Evolutionary conservation across 2,797 vertebrate genomes (phyloP), one percentile per base, ranked within the genome.

Genomic region (Cossypha heuglini): DNA sequence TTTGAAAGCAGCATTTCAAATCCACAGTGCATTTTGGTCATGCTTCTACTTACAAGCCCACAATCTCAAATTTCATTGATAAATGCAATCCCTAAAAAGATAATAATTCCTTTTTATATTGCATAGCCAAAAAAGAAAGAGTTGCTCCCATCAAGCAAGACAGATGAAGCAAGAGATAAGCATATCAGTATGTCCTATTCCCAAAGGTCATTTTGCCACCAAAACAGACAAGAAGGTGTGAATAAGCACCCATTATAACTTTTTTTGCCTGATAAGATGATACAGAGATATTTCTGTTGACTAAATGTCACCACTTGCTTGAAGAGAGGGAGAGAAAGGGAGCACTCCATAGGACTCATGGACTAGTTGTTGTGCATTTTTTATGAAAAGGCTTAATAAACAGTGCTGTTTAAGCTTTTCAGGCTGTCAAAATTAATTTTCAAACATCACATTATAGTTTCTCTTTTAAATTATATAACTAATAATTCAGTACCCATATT

Each of bases 341-440:
- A 58, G 14, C 17, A 73, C 38, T 91, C 26, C 9, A 4, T 24
- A 55, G 10, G 45, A 49, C 13, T 43, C n/a, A 11, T 6, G 43
- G 10, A 16, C 35, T 81, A 13, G 10, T 7, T 71, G 6, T 48
- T 72, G 4, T 42, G 7, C 5, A 7, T 5, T 77, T 71, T 57
- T 48, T 2, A 64, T 21, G 15, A n/a, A 40, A 91, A 57, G 63
- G 3, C 12, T 63, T 25, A 66, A 63, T 42, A 73, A 94, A 71
- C 1, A 1, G 21, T 85, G 35, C 18, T 92, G 33, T 29, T 75
- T 33, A 71, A 79, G 25, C 29, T 82, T 89, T 69, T 17, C 72
- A 58, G 43, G 31, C 35, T 42, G 16, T 69, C 31, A 85, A 92
- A 94, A 61, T 75, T 74, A 24, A 28, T 68, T 91, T 96, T 91